Evolutionary conservation across 2,797 vertebrate genomes (phyloP).

Genomic region (Allochrocebus solatus): DNA sequence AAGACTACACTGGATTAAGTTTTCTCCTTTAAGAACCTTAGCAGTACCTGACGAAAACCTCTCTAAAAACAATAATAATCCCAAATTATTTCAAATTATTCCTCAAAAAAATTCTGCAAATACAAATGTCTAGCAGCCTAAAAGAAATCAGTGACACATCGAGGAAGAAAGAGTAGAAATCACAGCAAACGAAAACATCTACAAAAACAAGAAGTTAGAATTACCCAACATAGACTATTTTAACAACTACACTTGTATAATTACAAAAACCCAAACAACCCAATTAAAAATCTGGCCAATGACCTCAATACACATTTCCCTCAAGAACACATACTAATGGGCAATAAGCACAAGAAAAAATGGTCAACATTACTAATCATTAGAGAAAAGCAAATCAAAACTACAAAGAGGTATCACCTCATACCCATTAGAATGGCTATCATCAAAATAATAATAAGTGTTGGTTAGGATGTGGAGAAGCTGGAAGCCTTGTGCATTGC

Average conservation of each 20-base stretch:
- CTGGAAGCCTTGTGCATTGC: not conserved
- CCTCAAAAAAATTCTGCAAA: conserved; percentile 56
- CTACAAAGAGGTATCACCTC: not conserved
- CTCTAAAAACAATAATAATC: conserved; percentile 17
- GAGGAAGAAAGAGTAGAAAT: conserved; percentile 12
- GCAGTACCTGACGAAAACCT: not conserved
- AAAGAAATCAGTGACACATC: conserved; percentile 10
- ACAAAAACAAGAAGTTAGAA: conserved; percentile 46
- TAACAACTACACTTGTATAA: not conserved
- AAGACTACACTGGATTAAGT: not conserved
- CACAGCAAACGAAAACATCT: not conserved
- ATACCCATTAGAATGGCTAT: not conserved
- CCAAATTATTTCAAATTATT: conserved; percentile 11
- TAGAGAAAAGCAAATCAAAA: not conserved
- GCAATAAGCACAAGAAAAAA: not conserved
- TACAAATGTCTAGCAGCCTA: conserved; percentile 4
- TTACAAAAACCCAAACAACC: not conserved
- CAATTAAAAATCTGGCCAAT: not conserved
- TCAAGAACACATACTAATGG: conserved; percentile 2
- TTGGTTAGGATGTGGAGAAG: not conserved
- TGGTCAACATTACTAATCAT: not conserved
- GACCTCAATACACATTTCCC: conserved; percentile 13
- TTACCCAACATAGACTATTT: not conserved
- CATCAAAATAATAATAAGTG: not conserved
- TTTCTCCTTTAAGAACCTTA: not conserved